Evolutionary conservation across 2,113 vertebrate genomes (phyloP).

Genomic region (Ranitomeya variabilis): DNA sequence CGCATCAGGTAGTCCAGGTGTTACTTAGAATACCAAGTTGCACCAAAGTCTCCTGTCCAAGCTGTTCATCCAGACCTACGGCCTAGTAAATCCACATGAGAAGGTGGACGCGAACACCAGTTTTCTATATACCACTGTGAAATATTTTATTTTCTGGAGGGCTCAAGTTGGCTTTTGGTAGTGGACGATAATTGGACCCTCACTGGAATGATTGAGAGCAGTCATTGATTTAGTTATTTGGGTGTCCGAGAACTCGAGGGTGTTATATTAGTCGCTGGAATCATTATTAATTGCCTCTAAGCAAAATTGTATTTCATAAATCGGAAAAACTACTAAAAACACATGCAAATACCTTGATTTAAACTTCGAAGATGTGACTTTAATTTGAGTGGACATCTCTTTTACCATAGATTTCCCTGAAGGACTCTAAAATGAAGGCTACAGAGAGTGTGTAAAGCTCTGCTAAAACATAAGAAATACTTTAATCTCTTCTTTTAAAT

Average conservation of each 20-base stretch:
- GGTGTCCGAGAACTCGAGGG: background rate
- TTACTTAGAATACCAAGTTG: too few relatives aligned
- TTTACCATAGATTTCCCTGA: background rate
- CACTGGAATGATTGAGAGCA: too few relatives aligned
- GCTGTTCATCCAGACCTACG: too few relatives aligned
- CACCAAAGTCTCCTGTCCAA: too few relatives aligned
- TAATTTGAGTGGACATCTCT: background rate
- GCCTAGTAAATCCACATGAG: too few relatives aligned
- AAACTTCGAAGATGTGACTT: background rate
- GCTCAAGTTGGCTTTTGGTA: too few relatives aligned
- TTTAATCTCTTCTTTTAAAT: slow-evolving; percentile 69
- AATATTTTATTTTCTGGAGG: too few relatives aligned
- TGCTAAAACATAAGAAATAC: slow-evolving; percentile 55
- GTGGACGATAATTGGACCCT: too few relatives aligned
- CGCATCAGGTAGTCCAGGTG: too few relatives aligned
- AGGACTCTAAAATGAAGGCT: background rate
- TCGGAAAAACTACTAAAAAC: background rate
- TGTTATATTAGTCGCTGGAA: background rate
- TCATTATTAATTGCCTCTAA: background rate
- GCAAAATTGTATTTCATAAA: background rate
- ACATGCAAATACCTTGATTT: background rate
- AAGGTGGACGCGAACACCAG: too few relatives aligned
- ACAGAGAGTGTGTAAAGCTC: background rate
- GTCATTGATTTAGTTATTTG: too few relatives aligned
- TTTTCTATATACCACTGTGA: too few relatives aligned